phyloP scores from a whole-genome alignment of 2,888 invertebrate species.

The Zygothrica quintamaculata region DNA sequence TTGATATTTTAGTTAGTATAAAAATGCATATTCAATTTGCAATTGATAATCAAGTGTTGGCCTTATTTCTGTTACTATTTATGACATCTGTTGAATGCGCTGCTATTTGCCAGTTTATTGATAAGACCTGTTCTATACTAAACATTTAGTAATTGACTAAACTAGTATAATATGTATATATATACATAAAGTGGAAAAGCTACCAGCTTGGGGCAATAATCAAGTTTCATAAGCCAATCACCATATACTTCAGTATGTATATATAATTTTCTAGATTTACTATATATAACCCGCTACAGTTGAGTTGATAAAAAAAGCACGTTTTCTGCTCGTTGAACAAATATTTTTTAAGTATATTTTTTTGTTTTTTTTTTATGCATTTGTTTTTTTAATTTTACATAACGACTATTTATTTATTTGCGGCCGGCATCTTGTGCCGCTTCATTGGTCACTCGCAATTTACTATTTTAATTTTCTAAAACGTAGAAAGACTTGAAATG shows the following conservation, averaged over 20 bases:
- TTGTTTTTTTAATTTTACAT: slow-evolving; percentile 55
- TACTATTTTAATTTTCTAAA: slow-evolving; percentile 51
- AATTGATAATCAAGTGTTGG: slow-evolving; percentile 20
- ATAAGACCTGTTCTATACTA: slow-evolving; percentile 36
- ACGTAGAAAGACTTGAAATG: slow-evolving; percentile 52
- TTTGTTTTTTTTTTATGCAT: slow-evolving; percentile 11
- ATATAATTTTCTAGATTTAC: too few species aligned
- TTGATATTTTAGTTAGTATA: too few species aligned
- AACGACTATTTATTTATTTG: slow-evolving; percentile 53
- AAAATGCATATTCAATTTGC: not conserved
- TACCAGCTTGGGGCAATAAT: too few species aligned
- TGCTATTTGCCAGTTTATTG: slow-evolving; percentile 19
- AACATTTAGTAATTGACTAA: slow-evolving; percentile 5
- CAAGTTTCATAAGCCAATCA: too few species aligned
- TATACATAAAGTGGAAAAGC: too few species aligned
- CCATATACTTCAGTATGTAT: too few species aligned
- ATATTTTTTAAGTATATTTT: too few species aligned
- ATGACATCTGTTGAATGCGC: slow-evolving; percentile 6
- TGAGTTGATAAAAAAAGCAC: slow-evolving; percentile 32
- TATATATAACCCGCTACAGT: too few species aligned
- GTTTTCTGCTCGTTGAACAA: slow-evolving; percentile 40
- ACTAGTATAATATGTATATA: slow-evolving; percentile 5
- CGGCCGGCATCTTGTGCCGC: slow-evolving; percentile 57
- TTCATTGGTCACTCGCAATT: slow-evolving; percentile 24
- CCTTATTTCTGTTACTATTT: slow-evolving; percentile 5